Conservation (phyloP, 2,113 vertebrate genomes). For the Megaceryle maxima region DNA sequence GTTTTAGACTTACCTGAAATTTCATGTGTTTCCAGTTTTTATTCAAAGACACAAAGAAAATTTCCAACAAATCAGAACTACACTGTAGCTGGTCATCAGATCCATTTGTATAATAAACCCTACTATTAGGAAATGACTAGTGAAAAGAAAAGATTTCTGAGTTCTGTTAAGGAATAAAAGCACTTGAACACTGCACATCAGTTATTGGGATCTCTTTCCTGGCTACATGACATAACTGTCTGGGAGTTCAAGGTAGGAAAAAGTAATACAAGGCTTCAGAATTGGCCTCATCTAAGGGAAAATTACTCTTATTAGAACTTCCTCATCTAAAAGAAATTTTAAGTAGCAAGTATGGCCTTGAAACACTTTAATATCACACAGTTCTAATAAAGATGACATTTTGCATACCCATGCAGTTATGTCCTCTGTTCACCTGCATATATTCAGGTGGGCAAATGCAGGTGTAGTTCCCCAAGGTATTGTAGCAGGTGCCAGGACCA, state of each 20-base stretch:
- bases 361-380: not conserved
- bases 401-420: conserved; percentile 85
- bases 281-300: not conserved
- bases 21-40: not conserved
- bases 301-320: not conserved
- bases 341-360: not conserved
- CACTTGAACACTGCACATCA: not conserved
- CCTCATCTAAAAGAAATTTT: not conserved
- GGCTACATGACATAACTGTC: not conserved
- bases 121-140: not conserved
- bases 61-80: not conserved
- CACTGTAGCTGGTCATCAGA: not conserved
- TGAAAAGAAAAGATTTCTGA: not conserved
- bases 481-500: conserved; percentile 86
- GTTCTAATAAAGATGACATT: not conserved
- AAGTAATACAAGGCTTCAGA: not conserved
- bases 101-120: not conserved
- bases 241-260: not conserved
- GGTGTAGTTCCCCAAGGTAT: conserved; percentile 87
- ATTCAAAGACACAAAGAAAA: not conserved
- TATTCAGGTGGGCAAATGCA: conserved; percentile 87
- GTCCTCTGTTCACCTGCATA: conserved; percentile 85
- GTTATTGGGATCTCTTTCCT: not conserved
- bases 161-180: not conserved
- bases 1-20: not conserved